Conservation (phyloP, 92 coral and sea anemone genomes). For the Umimayanthus kanabou region DNA sequence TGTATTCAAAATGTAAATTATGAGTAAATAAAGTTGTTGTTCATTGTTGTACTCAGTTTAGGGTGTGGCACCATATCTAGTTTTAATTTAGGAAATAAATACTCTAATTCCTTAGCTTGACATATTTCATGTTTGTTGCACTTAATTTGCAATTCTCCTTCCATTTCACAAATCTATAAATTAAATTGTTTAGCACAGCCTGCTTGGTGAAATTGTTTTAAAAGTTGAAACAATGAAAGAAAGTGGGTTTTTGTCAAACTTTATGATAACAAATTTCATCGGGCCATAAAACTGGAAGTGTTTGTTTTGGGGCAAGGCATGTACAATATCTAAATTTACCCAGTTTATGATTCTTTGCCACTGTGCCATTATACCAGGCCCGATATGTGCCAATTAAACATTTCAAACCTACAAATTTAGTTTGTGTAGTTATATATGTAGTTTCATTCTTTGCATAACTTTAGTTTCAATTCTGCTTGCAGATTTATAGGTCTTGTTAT, state of each 20-base stretch:
- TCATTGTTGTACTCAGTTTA: too few relatives aligned
- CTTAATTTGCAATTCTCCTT: slow-evolving; percentile 10
- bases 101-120: slow-evolving; percentile 1
- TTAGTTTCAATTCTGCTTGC: not conserved
- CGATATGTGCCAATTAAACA: not conserved
- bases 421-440: not conserved
- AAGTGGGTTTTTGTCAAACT: not conserved
- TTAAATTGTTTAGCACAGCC: not conserved
- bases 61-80: too few relatives aligned
- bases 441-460: not conserved
- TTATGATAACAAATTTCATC: not conserved
- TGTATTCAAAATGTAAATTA: too few relatives aligned
- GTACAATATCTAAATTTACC: not conserved
- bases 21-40: too few relatives aligned
- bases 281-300: not conserved
- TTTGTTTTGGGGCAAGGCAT: not conserved
- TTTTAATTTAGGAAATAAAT: not conserved
- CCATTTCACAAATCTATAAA: not conserved
- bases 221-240: not conserved
- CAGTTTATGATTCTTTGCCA: not conserved
- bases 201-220: not conserved
- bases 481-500: not conserved
- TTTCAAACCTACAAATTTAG: not conserved
- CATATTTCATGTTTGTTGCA: slow-evolving; percentile 11
- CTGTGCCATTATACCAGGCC: slow-evolving; percentile 18